Evolutionary conservation across 2,888 invertebrate genomes (phyloP).

Genomic region (Caenorhabditis virilis): DNA sequence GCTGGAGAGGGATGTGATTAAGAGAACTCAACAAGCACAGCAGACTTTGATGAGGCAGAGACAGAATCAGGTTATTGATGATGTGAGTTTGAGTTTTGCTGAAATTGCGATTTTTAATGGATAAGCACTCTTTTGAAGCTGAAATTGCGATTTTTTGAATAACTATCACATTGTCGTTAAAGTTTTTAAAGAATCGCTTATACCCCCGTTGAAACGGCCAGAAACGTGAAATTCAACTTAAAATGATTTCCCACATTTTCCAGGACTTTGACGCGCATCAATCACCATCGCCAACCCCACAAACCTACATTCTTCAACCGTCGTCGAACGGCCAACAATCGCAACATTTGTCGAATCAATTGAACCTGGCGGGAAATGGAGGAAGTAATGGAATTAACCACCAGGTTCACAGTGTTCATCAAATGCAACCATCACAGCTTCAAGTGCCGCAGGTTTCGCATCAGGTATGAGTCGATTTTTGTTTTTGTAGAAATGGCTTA

Average conservation of each 20-base stretch:
- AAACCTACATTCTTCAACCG: constrained; percentile 29
- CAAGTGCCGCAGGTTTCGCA: constrained; percentile 22
- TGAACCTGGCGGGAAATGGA: constrained; percentile 7
- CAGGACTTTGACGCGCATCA: neutral
- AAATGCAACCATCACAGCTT: constrained; percentile 28
- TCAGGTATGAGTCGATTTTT: constrained; percentile 10
- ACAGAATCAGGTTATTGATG: neutral
- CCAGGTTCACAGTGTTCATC: constrained; percentile 40
- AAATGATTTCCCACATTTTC: neutral
- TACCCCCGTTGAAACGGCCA: no score
- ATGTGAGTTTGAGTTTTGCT: neutral
- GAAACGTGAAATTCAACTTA: no score
- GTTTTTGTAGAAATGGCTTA: neutral
- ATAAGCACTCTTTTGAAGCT: no score
- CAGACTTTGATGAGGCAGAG: constrained; percentile 39
- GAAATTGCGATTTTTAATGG: no score
- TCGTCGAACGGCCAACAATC: constrained; percentile 16
- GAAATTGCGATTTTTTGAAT: no score
- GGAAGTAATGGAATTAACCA: constrained; percentile 24
- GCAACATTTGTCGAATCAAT: constrained; percentile 9
- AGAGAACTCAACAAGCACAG: constrained; percentile 67
- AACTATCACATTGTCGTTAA: no score
- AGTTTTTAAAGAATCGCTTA: no score
- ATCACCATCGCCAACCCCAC: constrained; percentile 8
- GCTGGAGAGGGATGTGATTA: constrained; percentile 64